Base-by-base conservation (phyloP, 2,888 invertebrate species). In the Cyclophora albipunctata region DNA sequence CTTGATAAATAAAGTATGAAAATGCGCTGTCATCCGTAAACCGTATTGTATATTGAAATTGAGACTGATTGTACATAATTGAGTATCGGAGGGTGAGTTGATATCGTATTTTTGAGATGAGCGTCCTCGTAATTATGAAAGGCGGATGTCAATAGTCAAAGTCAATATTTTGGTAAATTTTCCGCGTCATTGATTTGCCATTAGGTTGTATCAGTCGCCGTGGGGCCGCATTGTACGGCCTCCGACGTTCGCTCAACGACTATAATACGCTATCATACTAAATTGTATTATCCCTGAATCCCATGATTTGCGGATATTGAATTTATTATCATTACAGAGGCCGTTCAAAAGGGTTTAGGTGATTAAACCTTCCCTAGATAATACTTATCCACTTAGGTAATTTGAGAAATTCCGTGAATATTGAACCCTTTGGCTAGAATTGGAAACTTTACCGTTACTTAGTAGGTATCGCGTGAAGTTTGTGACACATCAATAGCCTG, bases 221-320 rank as follows among this genome's bases (percentile, higher is more conserved):
- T 42, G 53, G 53, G 54, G 50, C 51, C 53, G 52, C 53, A 52
- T 51, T 59, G 55, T 53, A 59, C 55, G 46, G 49, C 48, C 43
- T 55, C 50, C 54, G 50, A 54, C 54, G 53, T 52, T 57, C 53
- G 43, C 33, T 52, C 52, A 47, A 53, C 45, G 52, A 49, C 44
- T 51, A 54, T 54, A 49, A 55, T 59, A 55, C 53, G 54, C 57
- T 57, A 56, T 57, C 59, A 57, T 50, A 54, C 57, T 50, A 56
- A 58, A 62, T 62, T 59, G 59, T 59, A 62, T 59, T 62, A 59
- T 57, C 60, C 55, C 54, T 45, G 58, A 58, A 60, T 57, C 64
- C 67, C 69, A 71, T 76, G 75, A 80, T 81, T 77, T 76, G 71
- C 69, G 75, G 68, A 72, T 79, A 80, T 80, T 79, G 74, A 79